These are phyloP conservation scores for Pluvianellus socialis DNA, from an alignment of 2,113 vertebrate species.

Conservation along the genomic window DNA sequence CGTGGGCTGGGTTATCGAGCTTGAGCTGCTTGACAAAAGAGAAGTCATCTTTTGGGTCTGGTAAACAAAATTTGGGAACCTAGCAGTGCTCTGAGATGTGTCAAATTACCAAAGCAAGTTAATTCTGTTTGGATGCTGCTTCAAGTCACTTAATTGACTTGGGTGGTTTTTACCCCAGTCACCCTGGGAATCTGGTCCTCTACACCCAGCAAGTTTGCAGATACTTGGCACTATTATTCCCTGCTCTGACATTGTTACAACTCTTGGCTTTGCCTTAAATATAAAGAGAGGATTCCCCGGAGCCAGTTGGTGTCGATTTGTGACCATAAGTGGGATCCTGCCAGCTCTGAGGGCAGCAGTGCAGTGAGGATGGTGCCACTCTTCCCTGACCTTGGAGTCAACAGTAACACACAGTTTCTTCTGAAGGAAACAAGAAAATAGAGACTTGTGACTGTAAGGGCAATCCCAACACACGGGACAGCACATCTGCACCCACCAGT, in stretches of 20 bases:
- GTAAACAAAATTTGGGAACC: not conserved
- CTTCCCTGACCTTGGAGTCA: not conserved
- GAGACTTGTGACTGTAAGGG: not conserved
- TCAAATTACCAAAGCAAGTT: not conserved
- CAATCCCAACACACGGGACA: fast-evolving
- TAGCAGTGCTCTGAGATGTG: fast-evolving
- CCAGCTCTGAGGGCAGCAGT: fast-evolving
- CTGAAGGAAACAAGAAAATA: not conserved
- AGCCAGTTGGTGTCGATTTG: not conserved
- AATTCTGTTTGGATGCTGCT: not conserved
- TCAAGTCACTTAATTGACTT: not conserved
- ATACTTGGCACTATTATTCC: no score
- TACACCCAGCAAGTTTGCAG: no score
- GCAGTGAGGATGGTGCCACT: not conserved
- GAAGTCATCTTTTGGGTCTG: not conserved
- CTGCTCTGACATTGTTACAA: fast-evolving
- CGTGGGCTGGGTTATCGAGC: not conserved
- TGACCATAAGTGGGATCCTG: fast-evolving
- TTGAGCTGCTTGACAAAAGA: not conserved
- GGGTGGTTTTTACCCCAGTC: no score
- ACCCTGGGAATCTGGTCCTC: not conserved
- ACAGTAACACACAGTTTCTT: not conserved
- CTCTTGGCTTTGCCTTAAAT: not conserved
- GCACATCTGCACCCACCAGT: fast-evolving
- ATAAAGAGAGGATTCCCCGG: not conserved